Evolutionary conservation across 1,140 invertebrate genomes (phyloP).

Genomic region (Orius insidiosus): DNA sequence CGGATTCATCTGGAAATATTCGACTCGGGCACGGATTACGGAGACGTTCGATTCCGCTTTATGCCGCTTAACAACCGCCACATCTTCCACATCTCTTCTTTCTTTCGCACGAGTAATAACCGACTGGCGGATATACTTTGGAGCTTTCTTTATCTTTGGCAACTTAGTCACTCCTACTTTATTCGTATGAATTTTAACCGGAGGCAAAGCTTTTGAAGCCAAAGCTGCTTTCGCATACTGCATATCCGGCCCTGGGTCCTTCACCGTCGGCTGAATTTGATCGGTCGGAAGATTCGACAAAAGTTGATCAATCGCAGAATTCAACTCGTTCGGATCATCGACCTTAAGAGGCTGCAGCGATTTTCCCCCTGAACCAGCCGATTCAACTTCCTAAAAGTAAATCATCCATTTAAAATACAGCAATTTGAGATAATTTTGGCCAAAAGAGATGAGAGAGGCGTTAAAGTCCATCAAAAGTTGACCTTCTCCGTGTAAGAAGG

Average conservation of each 20-base stretch:
- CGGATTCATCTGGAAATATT: too few species aligned
- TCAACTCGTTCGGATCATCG: slow-evolving; percentile 44
- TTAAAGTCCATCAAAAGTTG: too few species aligned
- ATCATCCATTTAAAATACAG: too few species aligned
- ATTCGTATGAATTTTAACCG: slow-evolving; percentile 2
- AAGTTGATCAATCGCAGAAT: slow-evolving; percentile 45
- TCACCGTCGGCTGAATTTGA: background rate
- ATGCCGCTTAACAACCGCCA: too few species aligned
- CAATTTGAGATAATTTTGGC: too few species aligned
- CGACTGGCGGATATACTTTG: background rate
- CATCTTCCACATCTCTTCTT: background rate
- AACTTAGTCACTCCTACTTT: background rate
- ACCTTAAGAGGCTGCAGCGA: slow-evolving; percentile 17
- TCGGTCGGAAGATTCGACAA: slow-evolving; percentile 38
- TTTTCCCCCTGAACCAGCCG: slow-evolving; percentile 29
- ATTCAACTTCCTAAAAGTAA: slow-evolving; percentile 17
- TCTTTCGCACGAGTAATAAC: slow-evolving; percentile 4
- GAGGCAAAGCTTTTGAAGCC: slow-evolving; percentile 8
- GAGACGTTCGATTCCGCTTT: too few species aligned
- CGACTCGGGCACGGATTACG: too few species aligned
- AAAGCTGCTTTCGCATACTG: slow-evolving; percentile 5
- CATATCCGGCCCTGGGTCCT: background rate
- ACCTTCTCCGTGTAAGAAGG: too few species aligned
- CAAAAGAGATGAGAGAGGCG: too few species aligned
- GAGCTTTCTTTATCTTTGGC: slow-evolving; percentile 4